These are phyloP conservation scores for Parazoanthus darwini DNA, from an alignment of 92 coral and sea anemone genomes.

Conservation along the genomic window DNA sequence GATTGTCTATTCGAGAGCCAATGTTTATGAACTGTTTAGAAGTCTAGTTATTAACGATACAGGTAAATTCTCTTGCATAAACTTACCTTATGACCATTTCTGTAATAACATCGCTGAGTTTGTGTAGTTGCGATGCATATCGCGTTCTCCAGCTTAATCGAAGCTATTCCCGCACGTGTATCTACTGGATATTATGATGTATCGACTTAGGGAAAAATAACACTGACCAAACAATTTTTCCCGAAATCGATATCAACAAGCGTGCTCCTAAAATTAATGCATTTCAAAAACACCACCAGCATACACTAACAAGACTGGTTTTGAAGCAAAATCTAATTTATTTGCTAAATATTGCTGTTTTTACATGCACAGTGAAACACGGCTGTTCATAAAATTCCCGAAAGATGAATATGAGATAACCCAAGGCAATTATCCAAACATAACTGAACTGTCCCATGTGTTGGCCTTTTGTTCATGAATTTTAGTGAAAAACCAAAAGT, in stretches of 20 bases:
- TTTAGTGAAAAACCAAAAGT: neutral
- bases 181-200: no score
- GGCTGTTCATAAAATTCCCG: neutral
- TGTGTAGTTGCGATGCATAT: neutral
- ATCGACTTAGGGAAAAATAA: no score
- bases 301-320: neutral
- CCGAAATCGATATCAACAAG: no score
- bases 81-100: neutral
- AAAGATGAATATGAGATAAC: neutral
- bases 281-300: neutral
- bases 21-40: no score
- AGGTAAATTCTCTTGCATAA: no score
- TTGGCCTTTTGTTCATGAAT: no score
- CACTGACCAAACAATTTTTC: no score
- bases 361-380: neutral
- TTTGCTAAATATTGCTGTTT: neutral
- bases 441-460: neutral
- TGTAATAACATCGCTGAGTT: neutral
- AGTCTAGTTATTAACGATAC: no score
- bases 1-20: no score
- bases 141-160: no score
- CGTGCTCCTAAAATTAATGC: neutral
- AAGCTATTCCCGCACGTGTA: no score
- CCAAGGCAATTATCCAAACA: neutral
- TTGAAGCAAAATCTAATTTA: neutral